Percentiles rank a stretch among this genome's conserved stretches.
Conservation (phyloP, 1,140 invertebrate genomes). For the Drosophila kanapiae region DNA sequence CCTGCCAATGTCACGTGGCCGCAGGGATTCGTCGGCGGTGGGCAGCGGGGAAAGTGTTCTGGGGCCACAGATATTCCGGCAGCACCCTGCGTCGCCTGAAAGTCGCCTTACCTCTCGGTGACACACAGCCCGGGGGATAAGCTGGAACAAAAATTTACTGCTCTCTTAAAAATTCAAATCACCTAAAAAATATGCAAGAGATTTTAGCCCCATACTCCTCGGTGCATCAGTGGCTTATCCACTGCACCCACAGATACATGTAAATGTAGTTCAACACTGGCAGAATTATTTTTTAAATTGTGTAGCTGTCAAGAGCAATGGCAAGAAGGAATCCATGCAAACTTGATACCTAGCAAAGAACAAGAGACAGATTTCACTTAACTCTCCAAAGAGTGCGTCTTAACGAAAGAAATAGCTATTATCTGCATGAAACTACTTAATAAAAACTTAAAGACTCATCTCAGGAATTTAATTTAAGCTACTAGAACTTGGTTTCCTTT, state of each 20-base stretch:
- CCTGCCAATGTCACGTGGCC: slow-evolving; percentile 44
- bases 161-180: slow-evolving; percentile 79
- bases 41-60: slow-evolving; percentile 43
- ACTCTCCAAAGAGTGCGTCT: too few relatives aligned
- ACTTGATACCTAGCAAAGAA: not conserved
- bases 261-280: slow-evolving; percentile 23
- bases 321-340: not conserved
- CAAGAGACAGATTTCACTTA: too few relatives aligned
- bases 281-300: not conserved
- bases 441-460: not conserved
- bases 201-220: slow-evolving; percentile 18
- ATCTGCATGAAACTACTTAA: not conserved
- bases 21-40: slow-evolving; percentile 12
- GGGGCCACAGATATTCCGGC: slow-evolving; percentile 19
- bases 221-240: slow-evolving; percentile 35
- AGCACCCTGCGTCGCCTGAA: not conserved
- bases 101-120: slow-evolving; percentile 42
- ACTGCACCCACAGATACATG: slow-evolving; percentile 25
- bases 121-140: slow-evolving; percentile 75
- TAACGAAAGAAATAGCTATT: too few relatives aligned
- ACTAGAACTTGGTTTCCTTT: too few relatives aligned
- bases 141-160: slow-evolving; percentile 60
- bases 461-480: not conserved
- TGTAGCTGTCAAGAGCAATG: not conserved
- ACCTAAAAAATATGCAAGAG: slow-evolving; percentile 77